Evolutionary conservation across 1,140 invertebrate genomes (phyloP).

Genomic region (Calephelis nemesis): DNA sequence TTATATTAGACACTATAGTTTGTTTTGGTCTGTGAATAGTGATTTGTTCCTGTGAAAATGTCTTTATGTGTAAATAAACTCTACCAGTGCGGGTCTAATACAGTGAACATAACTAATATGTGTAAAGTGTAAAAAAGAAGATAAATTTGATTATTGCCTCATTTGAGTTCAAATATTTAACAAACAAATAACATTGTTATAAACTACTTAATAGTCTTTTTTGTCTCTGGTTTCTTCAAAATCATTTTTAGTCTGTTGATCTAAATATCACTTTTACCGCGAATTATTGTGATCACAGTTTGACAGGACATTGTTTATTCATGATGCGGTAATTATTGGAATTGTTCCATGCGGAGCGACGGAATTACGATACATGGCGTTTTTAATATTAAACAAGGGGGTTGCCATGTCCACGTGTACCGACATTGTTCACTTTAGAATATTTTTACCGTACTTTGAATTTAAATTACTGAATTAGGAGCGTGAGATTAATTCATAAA

Average conservation of each 20-base stretch:
- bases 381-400: constrained; percentile 46
- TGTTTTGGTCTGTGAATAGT: too few relatives aligned
- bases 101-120: too few relatives aligned
- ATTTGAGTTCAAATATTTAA: too few relatives aligned
- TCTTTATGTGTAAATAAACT: too few relatives aligned
- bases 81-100: too few relatives aligned
- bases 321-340: constrained; percentile 61
- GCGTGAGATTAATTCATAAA: not conserved
- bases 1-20: too few relatives aligned
- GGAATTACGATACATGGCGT: constrained; percentile 53
- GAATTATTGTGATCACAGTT: constrained; percentile 44
- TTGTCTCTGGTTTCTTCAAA: too few relatives aligned
- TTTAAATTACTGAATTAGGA: constrained; percentile 22
- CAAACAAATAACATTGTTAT: too few relatives aligned
- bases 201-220: too few relatives aligned
- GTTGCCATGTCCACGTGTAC: not conserved
- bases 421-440: constrained; percentile 19
- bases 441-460: constrained; percentile 15
- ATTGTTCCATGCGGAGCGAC: constrained; percentile 44
- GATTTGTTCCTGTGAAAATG: too few relatives aligned
- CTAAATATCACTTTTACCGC: constrained; percentile 23
- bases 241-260: constrained; percentile 5
- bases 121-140: too few relatives aligned
- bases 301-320: constrained; percentile 66
- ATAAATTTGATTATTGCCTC: too few relatives aligned